Evolutionary conservation across 2,797 vertebrate species (phyloP).

Genomic region (Lates japonicus): DNA sequence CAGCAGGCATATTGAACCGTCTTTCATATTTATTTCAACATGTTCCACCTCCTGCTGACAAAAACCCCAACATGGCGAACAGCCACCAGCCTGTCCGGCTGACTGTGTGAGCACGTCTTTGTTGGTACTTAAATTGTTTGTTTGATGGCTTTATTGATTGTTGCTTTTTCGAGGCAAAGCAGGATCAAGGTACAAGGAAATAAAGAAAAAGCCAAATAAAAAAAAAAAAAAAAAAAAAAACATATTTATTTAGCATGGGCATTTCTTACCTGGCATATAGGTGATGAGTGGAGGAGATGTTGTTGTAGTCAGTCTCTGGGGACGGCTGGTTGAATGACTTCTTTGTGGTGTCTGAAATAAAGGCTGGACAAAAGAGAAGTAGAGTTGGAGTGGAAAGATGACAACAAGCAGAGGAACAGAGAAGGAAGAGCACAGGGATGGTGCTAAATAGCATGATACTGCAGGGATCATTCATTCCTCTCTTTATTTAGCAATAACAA

Average conservation of each 20-base stretch:
- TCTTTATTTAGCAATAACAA: neutral
- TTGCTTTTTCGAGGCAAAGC: constrained; percentile 1
- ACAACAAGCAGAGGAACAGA: neutral
- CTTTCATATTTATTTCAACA: constrained; percentile 47
- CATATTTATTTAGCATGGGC: neutral
- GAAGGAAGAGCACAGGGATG: neutral
- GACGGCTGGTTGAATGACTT: constrained; percentile 8
- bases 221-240: too few relatives aligned
- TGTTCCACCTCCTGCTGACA: constrained; percentile 24
- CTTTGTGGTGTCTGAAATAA: constrained; percentile 13
- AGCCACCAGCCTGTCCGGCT: constrained; percentile 10
- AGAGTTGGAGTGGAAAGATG: neutral
- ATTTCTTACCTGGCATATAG: constrained; percentile 35
- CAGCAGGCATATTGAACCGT: constrained; percentile 51
- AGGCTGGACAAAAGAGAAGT: constrained; percentile 6
- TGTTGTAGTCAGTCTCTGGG: neutral
- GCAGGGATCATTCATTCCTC: neutral
- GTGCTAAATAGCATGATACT: neutral
- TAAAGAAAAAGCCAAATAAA: too few relatives aligned
- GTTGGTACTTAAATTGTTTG: neutral
- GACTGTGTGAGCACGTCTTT: neutral
- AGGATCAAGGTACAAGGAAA: neutral
- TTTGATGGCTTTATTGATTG: constrained; percentile 10
- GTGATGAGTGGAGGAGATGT: constrained; percentile 1
- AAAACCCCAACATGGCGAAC: constrained; percentile 22